Base-by-base conservation (phyloP, 53 echinoderm and acorn worm species). In the Hippasteria phrygiana region DNA sequence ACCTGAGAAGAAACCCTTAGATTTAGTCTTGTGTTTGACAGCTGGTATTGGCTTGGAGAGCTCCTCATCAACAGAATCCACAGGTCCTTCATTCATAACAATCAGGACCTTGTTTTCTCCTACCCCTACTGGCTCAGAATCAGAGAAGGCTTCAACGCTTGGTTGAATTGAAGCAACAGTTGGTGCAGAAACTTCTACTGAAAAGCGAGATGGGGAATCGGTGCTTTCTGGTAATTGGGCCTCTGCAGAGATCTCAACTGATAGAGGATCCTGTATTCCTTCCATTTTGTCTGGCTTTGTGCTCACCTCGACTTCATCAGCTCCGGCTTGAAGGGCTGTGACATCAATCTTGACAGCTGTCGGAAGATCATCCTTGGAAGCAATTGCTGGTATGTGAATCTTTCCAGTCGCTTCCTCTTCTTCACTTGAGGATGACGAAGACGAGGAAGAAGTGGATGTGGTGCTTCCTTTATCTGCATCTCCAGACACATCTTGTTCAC, bases 1-100 rank as follows among this genome's bases (percentile, higher is more conserved):
- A n/a, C 90, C 92, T 38, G 81, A 75, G 73, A 93, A 88, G 71
- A 96, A 90, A 37, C 88, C 92, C 67, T 90, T 96, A 81, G 62
- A 93, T 59, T 89, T 93, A 27, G 64, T 75, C 62, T 90, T 91
- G 55, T 78, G 83, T 59, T 54, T 79, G 31, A 48, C 50, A 14
- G 51, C 85, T 36, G 41, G 51, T 14, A 12, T 20, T 65, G 54
- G 32, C 26, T 31, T 46, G 33, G 42, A 74, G 27, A 62, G 5
- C 31, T 24, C 39, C 62, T 88, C 78, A 27, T 27, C 36, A 43
- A 13, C 17, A 3, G 69, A 18, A 10, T 84, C 84, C 36, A 7
- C 32, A 69, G 35, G 27, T 43, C 53, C 84, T 34, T 84, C 84
- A 12, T 84, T 48, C 26, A 70, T 36, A 5, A 78, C 55, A 39